Conservation (phyloP, 2,888 invertebrate species). For the Enchytraeus crypticus region DNA sequence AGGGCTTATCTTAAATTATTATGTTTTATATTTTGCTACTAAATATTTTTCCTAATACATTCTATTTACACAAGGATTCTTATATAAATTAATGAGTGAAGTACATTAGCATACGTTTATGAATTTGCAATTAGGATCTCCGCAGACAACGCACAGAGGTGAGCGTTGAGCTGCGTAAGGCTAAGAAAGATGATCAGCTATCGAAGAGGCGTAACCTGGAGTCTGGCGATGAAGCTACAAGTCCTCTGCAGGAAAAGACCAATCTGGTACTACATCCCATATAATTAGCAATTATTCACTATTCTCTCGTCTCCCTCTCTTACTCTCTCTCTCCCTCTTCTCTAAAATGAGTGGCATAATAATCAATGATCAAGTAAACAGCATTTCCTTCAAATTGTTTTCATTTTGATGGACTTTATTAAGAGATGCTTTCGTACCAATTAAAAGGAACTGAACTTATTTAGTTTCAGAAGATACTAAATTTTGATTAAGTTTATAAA, state of each 20-base stretch:
- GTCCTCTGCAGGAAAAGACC: conserved; percentile 28
- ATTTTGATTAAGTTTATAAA: no score
- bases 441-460: no score
- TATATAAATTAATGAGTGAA: not conserved
- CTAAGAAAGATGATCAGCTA: conserved; percentile 84
- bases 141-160: conserved; percentile 79
- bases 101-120: not conserved
- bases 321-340: not conserved
- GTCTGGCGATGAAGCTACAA: conserved; percentile 49
- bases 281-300: not conserved
- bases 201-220: conserved; percentile 78
- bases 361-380: no score
- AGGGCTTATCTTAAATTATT: not conserved
- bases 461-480: no score
- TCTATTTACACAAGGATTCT: not conserved
- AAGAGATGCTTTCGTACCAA: no score
- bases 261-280: not conserved
- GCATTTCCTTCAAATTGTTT: no score
- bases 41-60: not conserved
- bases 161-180: conserved; percentile 81
- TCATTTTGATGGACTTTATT: no score
- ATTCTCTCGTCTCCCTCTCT: no score
- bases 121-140: conserved; percentile 60
- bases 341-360: not conserved
- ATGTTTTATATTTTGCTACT: not conserved